These are phyloP conservation scores for Panthera leo DNA, from an alignment of 2,113 vertebrate genomes.

Conservation along the genomic window DNA sequence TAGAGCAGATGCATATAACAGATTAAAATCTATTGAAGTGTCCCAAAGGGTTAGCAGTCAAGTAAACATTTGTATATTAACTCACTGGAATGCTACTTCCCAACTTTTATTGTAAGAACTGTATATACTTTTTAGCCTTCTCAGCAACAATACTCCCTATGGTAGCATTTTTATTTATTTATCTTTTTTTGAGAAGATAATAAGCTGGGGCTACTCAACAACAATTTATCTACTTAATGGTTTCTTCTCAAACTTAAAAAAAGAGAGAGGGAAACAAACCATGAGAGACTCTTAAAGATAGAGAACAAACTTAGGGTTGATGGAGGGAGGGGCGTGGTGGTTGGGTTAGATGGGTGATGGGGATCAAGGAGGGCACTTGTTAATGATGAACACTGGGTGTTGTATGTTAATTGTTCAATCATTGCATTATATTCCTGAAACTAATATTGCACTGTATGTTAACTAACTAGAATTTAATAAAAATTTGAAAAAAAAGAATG, in stretches of 20 bases:
- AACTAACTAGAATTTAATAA: no score
- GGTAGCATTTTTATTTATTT: slow-evolving; percentile 6
- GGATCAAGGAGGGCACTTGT: no score
- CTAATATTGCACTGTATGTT: no score
- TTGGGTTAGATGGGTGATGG: no score
- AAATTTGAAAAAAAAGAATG: not conserved
- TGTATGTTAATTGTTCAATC: no score
- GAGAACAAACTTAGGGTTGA: no score
- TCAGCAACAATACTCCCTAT: not conserved
- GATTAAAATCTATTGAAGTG: not conserved
- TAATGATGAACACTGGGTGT: no score
- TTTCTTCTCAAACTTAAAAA: not conserved
- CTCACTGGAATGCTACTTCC: not conserved
- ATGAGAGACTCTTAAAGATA: no score
- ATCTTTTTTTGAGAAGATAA: not conserved
- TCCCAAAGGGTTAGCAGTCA: not conserved
- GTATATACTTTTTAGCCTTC: not conserved
- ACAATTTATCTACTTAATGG: not conserved
- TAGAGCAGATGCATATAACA: not conserved
- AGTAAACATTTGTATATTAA: not conserved
- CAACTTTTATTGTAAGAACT: not conserved
- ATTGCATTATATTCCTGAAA: no score
- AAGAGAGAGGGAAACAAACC: no score
- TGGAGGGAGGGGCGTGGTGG: no score
- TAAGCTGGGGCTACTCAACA: not conserved